Evolutionary conservation across 23 tunicate species (phyloP), one percentile per base, ranked within the genome.

Genomic region (Diplosoma virens): DNA sequence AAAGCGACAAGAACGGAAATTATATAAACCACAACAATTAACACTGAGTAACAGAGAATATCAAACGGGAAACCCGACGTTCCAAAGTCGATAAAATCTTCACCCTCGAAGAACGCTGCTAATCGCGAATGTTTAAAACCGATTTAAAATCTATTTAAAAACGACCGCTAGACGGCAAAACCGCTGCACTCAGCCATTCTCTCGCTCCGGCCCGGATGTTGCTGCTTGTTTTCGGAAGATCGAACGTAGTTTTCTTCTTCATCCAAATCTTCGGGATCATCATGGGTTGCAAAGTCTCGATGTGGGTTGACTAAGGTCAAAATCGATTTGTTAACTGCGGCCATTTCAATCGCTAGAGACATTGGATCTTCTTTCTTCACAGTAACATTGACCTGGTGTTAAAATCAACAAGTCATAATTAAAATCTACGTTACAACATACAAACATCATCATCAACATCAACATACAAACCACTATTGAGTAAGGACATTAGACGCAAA

Each of bases 251-350:
- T 11, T 5, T 18, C 52, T 5, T 35, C 50, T 18, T 67, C 52
- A 29, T 66, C 66, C 1, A 30, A 28, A 14, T 79, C 66, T n/a
- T 66, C 76, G 17, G 28, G 35, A 18, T 32, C 80, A 16, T 76
- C 76, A 3, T 64, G 76, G 33, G 76, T n/a, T 2, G 79, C 50
- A 41, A 14, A 14, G 72, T 68, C 78, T 32, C 66, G 77, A 66
- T 90, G 97, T 0, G 82, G 97, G 74, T 90, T 90, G 37, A 90
- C 97, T 25, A 90, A 74, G 6, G 97, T 90, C 17, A 90, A 82
- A 30, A 90, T 90, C 37, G 97, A 90, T 47, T 84, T 56, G 79
- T 84, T 90, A 74, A 90, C 97, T n/a, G 89, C 90, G 17, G 97
- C 97, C 97, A 90, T 90, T 64, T 90, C 90, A 30, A 84, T 70